Conservation (phyloP, 2,113 vertebrate genomes). For the Sander vitreus region DNA sequence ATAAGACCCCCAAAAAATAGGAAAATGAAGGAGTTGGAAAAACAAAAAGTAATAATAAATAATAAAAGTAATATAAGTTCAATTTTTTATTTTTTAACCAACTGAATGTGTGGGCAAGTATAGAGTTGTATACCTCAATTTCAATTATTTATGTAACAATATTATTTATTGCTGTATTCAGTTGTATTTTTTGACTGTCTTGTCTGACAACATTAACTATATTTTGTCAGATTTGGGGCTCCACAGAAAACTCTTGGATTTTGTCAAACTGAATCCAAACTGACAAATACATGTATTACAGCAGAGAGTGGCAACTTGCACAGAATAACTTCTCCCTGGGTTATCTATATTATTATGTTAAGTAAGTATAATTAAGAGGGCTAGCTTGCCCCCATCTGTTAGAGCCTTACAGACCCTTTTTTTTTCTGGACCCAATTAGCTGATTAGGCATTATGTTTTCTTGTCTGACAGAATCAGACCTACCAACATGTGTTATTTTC, state of each 20-base stretch:
- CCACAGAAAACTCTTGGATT: background rate
- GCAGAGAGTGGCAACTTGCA: constrained; percentile 19
- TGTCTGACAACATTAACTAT: background rate
- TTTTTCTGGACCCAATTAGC: constrained; percentile 63
- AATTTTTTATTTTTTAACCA: background rate
- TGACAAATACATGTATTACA: constrained; percentile 6
- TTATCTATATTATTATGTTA: constrained; percentile 44
- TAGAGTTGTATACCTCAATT: background rate
- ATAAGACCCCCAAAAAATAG: background rate
- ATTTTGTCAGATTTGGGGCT: constrained; percentile 6
- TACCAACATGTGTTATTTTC: constrained; percentile 57
- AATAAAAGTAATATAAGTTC: background rate
- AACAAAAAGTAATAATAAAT: background rate
- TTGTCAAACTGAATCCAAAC: constrained; percentile 22
- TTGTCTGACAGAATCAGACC: constrained; percentile 37
- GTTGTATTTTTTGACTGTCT: too few species aligned
- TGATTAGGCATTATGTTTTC: constrained; percentile 56
- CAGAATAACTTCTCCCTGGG: background rate
- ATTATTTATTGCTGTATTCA: background rate
- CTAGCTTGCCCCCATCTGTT: constrained; percentile 33
- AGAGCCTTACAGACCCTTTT: constrained; percentile 26
- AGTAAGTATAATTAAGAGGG: constrained; percentile 24
- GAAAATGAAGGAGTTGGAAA: background rate
- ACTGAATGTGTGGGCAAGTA: background rate
- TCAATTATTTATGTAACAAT: background rate